These are phyloP conservation scores for Crocallis elinguaria DNA, from an alignment of 2,888 invertebrate genomes.

Conservation along the genomic window DNA sequence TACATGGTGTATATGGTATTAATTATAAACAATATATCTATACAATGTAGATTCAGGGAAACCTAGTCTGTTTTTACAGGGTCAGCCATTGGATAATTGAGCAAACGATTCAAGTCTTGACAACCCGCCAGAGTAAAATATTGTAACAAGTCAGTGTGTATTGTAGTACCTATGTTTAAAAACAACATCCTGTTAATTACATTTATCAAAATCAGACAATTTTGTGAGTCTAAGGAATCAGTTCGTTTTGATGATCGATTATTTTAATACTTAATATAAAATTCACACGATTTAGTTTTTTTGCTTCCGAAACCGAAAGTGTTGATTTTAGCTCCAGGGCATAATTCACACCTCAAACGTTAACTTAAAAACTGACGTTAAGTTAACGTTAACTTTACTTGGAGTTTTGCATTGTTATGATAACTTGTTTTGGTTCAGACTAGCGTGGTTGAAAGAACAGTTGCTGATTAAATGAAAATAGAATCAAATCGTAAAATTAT, in stretches of 20 bases:
- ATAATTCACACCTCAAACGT: slow-evolving; percentile 45
- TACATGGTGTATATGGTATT: no score
- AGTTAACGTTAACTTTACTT: neutral
- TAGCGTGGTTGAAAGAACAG: neutral
- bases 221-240: no score
- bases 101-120: no score
- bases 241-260: slow-evolving; percentile 39
- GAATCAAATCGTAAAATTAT: no score
- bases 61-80: no score
- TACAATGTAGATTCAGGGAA: no score
- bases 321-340: slow-evolving; percentile 57
- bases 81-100: no score
- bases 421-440: neutral
- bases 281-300: slow-evolving; percentile 41
- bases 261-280: slow-evolving; percentile 51
- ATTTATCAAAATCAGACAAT: neutral
- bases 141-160: no score
- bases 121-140: no score
- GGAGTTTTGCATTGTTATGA: neutral
- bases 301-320: slow-evolving; percentile 43
- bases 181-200: neutral
- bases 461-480: no score
- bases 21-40: no score
- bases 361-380: neutral
- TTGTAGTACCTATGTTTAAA: neutral